Evolutionary conservation across 2,888 invertebrate genomes (phyloP), one percentile per base, ranked within the genome.

Genomic region (Drosophila yooni): DNA sequence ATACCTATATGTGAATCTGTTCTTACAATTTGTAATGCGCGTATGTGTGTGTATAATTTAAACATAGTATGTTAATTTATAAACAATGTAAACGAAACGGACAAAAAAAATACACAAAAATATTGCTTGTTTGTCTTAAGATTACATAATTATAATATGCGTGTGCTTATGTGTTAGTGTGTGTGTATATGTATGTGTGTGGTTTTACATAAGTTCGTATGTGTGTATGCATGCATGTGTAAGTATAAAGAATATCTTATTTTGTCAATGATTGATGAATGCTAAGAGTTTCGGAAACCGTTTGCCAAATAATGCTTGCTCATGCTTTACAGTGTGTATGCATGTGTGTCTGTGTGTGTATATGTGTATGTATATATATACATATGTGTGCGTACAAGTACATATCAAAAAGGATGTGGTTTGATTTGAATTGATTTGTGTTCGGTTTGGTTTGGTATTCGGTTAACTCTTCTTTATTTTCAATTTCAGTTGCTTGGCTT

Each of bases 271-370:
- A 50, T 54, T 25, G 31, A 48, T 54, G 53, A 53, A 56, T 57
- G 60, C 53, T 74, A 58, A 57, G 33, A 53, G 50, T 70, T 70
- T 66, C 57, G 68, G 73, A 68, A 79, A 79, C 70, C 70, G 67
- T 79, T 77, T 25, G 70, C 74, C 69, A 74, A 70, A 53, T 36
- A 59, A 74, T 64, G 43, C 34, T 53, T 65, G 43, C 53, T 48
- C 67, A 51, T 73, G 48, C 33, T 48, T 67, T 57, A 54, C 57
- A 51, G 65, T 76, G 46, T 48, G 34, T 53, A 33, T 43, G 40
- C 21, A 10, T 34, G 15, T 46, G 4, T 59, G 10, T 64, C 11
- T 56, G 15, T 62, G 43, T 48, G 29, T 58, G n/a, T 36, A 38
- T 63, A 15, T 48, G 3, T 33, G 6, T 54, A n/a, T 56, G 3